Percentiles rank a stretch among this genome's conserved stretches.
phyloP scores from a whole-genome alignment of 2,888 invertebrate species.

The Lomographa bimaculata region DNA sequence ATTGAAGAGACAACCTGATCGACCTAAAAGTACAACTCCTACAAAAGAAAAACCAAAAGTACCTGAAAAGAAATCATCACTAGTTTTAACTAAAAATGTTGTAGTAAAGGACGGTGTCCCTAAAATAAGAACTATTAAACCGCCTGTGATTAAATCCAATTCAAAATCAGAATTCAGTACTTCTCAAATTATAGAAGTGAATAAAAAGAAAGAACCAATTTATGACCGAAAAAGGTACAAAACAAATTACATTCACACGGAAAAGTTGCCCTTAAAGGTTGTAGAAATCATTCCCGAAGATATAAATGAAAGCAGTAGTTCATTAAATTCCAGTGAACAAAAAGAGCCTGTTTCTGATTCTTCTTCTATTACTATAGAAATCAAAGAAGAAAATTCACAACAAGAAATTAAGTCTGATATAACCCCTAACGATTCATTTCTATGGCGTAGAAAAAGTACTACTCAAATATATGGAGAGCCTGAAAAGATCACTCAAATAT shows the following conservation, averaged over 20 bases:
- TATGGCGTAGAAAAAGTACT: constrained; percentile 83
- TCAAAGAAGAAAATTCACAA: constrained; percentile 39
- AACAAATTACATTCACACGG: constrained; percentile 75
- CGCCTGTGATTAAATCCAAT: constrained; percentile 42
- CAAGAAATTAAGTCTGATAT: constrained; percentile 64
- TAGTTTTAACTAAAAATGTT: constrained; percentile 79
- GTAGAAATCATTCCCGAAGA: constrained; percentile 80
- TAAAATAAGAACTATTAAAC: constrained; percentile 76
- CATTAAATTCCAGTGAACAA: constrained; percentile 25
- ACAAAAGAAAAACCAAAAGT: constrained; percentile 83
- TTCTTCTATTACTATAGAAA: constrained; percentile 22
- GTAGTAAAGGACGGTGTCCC: constrained; percentile 79
- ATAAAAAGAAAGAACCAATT: constrained; percentile 63
- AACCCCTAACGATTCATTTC: constrained; percentile 86
- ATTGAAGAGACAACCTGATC: constrained; percentile 68
- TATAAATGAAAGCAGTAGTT: constrained; percentile 48
- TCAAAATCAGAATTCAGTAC: constrained; percentile 40
- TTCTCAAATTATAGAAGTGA: constrained; percentile 34
- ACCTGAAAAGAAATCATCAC: constrained; percentile 83
- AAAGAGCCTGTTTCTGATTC: constrained; percentile 20
- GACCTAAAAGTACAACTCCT: constrained; percentile 50
- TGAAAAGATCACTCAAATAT: constrained; percentile 67
- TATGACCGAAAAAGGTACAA: constrained; percentile 74
- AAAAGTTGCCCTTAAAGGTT: constrained; percentile 67
- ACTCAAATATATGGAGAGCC: constrained; percentile 68